Base-by-base conservation (phyloP, 2,113 vertebrate species). In the Callocephalon fimbriatum region DNA sequence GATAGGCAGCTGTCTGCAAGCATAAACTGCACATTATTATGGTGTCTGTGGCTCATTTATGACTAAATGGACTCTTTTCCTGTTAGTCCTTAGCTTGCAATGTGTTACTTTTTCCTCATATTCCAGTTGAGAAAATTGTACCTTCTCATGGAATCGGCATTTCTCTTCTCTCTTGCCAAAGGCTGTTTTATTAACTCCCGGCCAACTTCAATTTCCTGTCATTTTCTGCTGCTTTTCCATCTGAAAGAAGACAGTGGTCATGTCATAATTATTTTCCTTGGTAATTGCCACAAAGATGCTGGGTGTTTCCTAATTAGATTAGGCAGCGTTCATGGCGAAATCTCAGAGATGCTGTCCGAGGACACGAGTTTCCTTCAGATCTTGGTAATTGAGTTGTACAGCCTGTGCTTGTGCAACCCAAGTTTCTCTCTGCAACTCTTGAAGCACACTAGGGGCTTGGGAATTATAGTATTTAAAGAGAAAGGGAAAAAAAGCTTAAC, bases 271-370 rank as follows among this genome's bases (percentile, higher is more conserved):
- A 91, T 95, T 95, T 96, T 95, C 88, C 89, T 93, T 79, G 96
- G 88, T 91, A 93, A 96, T 93, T 93, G 90, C 84, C 50, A 26
- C 22, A 7, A 73, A 97, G 90, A 95, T 44, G 62, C 76, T 89
- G 82, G 95, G 88, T 89, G 95, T 92, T 97, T 96, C 92, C 93
- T 97, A 88, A 96, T 93, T 65, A 96, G 86, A 95, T 87, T 86
- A 93, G 95, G 79, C 92, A 92, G 86, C 1, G 4, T 80, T 96
- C 67, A 22, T 16, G 20, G 86, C 4, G 4, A 81, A 94, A 72
- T 66, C 66, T 95, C 72, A n/a, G 86, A 80, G 88, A 76, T 76
- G 86, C 86, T 92, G 93, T 83, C 83, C 10, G 12, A 92, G 90
- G 85, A 94, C 20, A 12, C 2, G 10, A 79, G 61, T 89, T 94